A percentile compares a stretch with the other conserved stretches of the same genome.
Conservation (phyloP, 2,797 vertebrate genomes). For the Alosa sapidissima region DNA sequence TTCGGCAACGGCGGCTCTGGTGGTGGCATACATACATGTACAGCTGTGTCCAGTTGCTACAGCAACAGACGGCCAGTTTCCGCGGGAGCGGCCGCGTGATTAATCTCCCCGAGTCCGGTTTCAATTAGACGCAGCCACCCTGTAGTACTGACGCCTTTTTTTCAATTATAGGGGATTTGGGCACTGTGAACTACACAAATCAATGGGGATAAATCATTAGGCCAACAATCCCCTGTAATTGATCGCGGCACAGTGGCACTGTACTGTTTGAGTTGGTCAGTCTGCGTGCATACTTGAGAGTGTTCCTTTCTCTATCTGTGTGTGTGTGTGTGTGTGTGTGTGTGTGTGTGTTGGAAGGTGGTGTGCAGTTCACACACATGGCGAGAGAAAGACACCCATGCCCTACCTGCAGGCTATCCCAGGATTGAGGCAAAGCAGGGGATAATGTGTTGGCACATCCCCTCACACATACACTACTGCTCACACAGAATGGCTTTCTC, state of each 20-base stretch:
- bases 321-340: not conserved
- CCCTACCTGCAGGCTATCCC: slow-evolving; percentile 8
- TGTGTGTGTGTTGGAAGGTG: not conserved
- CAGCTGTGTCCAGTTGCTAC: slow-evolving; percentile 10
- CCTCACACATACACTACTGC: not conserved
- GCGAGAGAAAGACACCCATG: not conserved
- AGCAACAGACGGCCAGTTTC: not conserved
- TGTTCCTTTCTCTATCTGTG: not conserved
- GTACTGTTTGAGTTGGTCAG: not conserved
- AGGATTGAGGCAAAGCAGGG: not conserved
- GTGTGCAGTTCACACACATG: not conserved
- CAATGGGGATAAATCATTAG: slow-evolving; percentile 21
- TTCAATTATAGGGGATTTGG: slow-evolving; percentile 13
- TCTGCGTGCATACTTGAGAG: not conserved
- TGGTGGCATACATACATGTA: not conserved
- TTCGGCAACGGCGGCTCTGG: not conserved
- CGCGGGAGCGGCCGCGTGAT: not conserved
- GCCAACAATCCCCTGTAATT: slow-evolving; percentile 2
- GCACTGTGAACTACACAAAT: slow-evolving; percentile 9
- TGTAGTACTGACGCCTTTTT: slow-evolving; percentile 11
- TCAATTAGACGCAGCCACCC: slow-evolving; percentile 11
- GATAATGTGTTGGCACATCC: slow-evolving; percentile 14
- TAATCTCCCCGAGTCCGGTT: slow-evolving; percentile 5
- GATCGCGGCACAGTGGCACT: not conserved
- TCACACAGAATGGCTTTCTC: not conserved